These are phyloP conservation scores for Struthidea cinerea DNA, from an alignment of 2,113 vertebrate genomes.

Conservation along the genomic window DNA sequence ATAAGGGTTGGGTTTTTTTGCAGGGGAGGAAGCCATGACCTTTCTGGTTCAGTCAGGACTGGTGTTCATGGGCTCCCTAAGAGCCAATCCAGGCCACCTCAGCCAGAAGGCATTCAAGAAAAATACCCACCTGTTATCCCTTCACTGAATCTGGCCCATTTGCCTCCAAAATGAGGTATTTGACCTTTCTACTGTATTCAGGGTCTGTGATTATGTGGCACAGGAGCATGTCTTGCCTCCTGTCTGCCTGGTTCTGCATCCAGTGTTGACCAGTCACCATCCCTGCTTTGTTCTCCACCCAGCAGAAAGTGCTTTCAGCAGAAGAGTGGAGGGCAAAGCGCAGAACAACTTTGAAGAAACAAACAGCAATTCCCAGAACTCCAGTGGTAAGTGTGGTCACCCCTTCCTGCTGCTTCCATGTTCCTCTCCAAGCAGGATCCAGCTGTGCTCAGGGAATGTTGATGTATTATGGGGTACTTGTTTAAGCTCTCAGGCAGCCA, in stretches of 20 bases:
- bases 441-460: not conserved
- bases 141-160: slow-evolving; percentile 1
- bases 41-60: slow-evolving; percentile 17
- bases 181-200: not conserved
- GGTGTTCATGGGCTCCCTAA: slow-evolving; percentile 14
- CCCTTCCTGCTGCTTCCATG: not conserved
- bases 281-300: slow-evolving; percentile 52
- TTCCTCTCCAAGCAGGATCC: not conserved
- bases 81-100: not conserved
- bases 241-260: not conserved
- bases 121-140: not conserved
- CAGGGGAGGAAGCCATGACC: not conserved
- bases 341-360: slow-evolving; percentile 92
- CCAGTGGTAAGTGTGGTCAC: slow-evolving; percentile 84
- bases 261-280: slow-evolving; percentile 13
- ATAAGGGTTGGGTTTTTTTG: not conserved
- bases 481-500: not conserved
- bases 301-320: slow-evolving; percentile 88
- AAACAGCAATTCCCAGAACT: slow-evolving; percentile 93
- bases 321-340: slow-evolving; percentile 86
- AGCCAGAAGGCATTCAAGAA: slow-evolving; percentile 14
- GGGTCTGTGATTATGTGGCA: not conserved
- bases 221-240: not conserved
- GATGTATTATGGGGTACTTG: not conserved
- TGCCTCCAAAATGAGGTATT: not conserved